Conservation (phyloP, 2,888 invertebrate species). For the Geophilus truncorum region DNA sequence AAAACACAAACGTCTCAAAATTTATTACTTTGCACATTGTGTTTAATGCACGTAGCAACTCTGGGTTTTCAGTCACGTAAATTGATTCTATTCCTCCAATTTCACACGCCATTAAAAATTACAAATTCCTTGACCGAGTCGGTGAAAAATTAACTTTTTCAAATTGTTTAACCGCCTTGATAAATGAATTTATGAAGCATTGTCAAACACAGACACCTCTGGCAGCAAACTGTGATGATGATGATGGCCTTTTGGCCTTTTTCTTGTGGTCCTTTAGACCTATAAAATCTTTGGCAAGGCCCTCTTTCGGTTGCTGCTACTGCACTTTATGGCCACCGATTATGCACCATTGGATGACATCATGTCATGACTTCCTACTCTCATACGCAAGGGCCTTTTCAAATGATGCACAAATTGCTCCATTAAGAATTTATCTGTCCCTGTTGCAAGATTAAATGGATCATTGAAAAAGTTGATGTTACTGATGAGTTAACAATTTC, state of each 20-base stretch:
- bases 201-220: not conserved
- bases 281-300: not conserved
- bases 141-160: too few relatives aligned
- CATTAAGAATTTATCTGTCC: not conserved
- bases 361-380: conserved; percentile 5
- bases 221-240: not conserved
- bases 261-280: not conserved
- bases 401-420: not conserved
- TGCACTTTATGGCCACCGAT: conserved; percentile 4
- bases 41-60: too few relatives aligned
- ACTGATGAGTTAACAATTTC: not conserved
- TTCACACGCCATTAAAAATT: too few relatives aligned
- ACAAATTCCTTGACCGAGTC: too few relatives aligned
- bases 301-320: not conserved
- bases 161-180: not conserved
- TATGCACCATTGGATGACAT: conserved; percentile 5
- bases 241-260: not conserved
- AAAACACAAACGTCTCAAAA: too few relatives aligned
- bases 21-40: too few relatives aligned
- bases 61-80: too few relatives aligned
- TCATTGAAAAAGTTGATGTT: not conserved
- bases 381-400: not conserved
- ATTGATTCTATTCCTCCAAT: too few relatives aligned
- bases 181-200: not conserved
- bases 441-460: not conserved